These are phyloP conservation scores for Myotis yumanensis DNA, from an alignment of 2,113 vertebrate species.

Conservation along the genomic window DNA sequence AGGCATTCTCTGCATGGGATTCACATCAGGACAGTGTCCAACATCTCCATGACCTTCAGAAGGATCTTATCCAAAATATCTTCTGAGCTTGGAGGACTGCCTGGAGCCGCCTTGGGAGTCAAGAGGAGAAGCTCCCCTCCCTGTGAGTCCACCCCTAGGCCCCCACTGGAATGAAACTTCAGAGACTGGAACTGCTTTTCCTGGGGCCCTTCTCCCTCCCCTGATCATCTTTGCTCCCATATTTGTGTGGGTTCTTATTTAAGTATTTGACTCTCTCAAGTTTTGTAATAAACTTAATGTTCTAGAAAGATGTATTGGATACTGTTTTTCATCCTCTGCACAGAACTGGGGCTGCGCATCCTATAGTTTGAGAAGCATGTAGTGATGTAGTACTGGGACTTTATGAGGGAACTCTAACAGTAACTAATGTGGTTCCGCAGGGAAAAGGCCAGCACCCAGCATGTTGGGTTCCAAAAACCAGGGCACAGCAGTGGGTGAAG, in stretches of 20 bases:
- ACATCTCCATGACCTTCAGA: background rate
- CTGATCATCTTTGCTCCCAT: too few relatives aligned
- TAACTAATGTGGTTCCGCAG: background rate
- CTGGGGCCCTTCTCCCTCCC: too few relatives aligned
- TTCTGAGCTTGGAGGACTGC: background rate
- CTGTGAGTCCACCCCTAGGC: background rate
- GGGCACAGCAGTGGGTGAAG: background rate
- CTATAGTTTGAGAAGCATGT: background rate
- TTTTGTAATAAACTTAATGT: too few relatives aligned
- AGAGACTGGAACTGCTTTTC: background rate
- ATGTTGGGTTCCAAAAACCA: background rate
- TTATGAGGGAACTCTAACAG: background rate
- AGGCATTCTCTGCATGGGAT: background rate
- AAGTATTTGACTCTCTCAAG: too few relatives aligned
- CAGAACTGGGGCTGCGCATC: background rate
- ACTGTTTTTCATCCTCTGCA: background rate
- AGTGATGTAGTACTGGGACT: background rate
- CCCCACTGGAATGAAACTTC: background rate
- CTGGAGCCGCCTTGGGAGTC: background rate
- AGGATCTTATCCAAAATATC: background rate
- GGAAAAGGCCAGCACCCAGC: background rate
- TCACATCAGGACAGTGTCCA: background rate
- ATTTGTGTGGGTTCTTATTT: too few relatives aligned
- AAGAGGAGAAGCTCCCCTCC: background rate
- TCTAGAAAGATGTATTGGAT: too few relatives aligned